These are phyloP conservation scores for Gallinago solitaria DNA, from an alignment of 2,797 vertebrate genomes.

Conservation along the genomic window DNA sequence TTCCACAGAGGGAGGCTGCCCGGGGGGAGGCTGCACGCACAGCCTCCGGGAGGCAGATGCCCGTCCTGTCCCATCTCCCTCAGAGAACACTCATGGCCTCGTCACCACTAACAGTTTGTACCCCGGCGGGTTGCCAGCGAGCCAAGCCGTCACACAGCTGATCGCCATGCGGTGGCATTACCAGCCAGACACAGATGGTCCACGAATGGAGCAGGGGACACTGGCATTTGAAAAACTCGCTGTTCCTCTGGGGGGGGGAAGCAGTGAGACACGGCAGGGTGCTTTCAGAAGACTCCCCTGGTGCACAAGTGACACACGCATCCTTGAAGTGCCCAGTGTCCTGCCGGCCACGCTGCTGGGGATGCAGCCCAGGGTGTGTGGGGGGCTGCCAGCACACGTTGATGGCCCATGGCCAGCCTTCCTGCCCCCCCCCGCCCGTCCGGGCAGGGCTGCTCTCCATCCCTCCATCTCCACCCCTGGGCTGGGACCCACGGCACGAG, in stretches of 20 bases:
- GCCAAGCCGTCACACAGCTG: background rate
- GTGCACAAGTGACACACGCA: background rate
- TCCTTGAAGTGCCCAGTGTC: background rate
- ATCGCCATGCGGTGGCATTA: rapidly evolving
- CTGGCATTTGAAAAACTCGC: rapidly evolving
- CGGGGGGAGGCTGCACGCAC: rapidly evolving
- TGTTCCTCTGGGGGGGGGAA: background rate
- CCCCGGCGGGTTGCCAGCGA: background rate
- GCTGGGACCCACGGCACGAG: background rate
- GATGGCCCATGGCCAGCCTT: too few relatives aligned
- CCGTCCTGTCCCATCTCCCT: background rate
- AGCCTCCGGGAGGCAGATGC: background rate
- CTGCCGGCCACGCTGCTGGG: too few relatives aligned
- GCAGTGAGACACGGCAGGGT: background rate
- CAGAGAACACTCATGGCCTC: background rate
- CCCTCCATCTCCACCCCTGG: background rate
- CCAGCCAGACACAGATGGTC: background rate
- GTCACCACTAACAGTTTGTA: rapidly evolving
- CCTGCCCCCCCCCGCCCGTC: background rate
- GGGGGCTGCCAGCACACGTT: too few relatives aligned
- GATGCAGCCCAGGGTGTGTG: too few relatives aligned
- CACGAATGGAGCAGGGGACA: background rate
- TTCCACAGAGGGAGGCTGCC: background rate
- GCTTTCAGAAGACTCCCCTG: background rate
- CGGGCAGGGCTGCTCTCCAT: background rate